These are phyloP conservation scores for Neofelis nebulosa DNA, from an alignment of 2,113 vertebrate genomes.

Conservation along the genomic window DNA sequence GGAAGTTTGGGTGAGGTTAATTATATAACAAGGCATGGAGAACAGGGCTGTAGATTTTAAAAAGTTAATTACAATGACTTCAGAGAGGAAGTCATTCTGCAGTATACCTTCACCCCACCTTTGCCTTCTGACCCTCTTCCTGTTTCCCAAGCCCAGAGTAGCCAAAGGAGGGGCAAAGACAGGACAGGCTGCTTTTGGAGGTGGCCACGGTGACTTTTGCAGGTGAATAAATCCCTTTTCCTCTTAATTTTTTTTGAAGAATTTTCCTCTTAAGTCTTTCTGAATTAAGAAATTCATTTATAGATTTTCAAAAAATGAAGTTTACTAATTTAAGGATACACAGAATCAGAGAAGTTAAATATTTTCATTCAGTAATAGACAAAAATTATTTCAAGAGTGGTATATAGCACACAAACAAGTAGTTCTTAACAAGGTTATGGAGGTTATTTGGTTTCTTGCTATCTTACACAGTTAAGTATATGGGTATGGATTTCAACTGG, in stretches of 20 bases:
- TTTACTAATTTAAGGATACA: neutral
- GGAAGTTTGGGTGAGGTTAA: neutral
- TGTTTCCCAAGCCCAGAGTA: neutral
- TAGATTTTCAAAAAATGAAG: neutral
- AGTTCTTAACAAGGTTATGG: neutral
- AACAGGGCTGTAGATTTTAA: neutral
- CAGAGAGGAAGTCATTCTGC: neutral
- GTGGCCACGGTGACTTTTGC: neutral
- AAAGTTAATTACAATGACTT: neutral
- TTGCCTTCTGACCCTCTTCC: neutral
- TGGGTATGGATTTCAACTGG: neutral
- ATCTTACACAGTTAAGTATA: neutral
- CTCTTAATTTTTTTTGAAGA: neutral
- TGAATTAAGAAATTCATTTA: neutral
- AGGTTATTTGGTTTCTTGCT: neutral
- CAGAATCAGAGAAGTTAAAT: neutral
- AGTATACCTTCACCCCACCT: neutral
- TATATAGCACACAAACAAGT: neutral
- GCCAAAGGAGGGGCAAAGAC: neutral
- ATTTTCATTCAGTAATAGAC: neutral
- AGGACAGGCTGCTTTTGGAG: neutral
- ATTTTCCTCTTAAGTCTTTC: neutral
- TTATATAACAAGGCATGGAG: neutral
- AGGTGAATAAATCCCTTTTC: neutral
- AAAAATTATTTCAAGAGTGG: neutral